A percentile compares a stretch with the other conserved stretches of the same genome.
Evolutionary conservation across 2,797 vertebrate species (phyloP).

Genomic region (Enteromius trimaculatus): DNA sequence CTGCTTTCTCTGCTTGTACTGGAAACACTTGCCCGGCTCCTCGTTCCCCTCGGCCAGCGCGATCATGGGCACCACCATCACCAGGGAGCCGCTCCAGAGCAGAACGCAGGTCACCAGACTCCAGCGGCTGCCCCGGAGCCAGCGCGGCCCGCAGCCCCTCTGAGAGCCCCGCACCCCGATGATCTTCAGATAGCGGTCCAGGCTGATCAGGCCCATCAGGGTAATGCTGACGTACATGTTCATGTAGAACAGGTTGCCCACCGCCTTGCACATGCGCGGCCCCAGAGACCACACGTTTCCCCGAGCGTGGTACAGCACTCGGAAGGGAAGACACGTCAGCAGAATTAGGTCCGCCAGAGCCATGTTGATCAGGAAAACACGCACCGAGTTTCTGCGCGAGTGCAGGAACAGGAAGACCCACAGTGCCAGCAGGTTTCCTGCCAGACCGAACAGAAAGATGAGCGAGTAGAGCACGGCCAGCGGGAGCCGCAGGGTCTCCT

Average conservation of each 20-base stretch:
- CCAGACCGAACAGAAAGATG: conserved; percentile 85
- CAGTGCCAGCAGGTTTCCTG: conserved; percentile 86
- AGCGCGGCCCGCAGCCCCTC: conserved; percentile 54
- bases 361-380: conserved; percentile 87
- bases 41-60: conserved; percentile 56
- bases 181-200: conserved; percentile 91
- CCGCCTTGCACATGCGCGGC: conserved; percentile 76
- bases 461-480: conserved; percentile 80
- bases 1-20: conserved; percentile 78
- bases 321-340: conserved; percentile 88
- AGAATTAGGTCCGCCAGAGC: conserved; percentile 88
- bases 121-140: conserved; percentile 66
- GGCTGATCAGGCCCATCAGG: conserved; percentile 88
- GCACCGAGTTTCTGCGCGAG: conserved; percentile 88
- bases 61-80: conserved; percentile 71
- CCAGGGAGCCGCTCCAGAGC: conserved; percentile 77
- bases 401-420: conserved; percentile 86
- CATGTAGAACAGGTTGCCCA: conserved; percentile 91
- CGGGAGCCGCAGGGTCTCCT: conserved; percentile 69
- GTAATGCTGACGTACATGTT: conserved; percentile 96
- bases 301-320: conserved; percentile 83
- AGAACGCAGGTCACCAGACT: conserved; percentile 77
- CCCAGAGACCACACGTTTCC: conserved; percentile 81
- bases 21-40: conserved; percentile 79
- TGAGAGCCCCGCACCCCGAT: conserved; percentile 64